phyloP scores from a whole-genome alignment of 1,140 invertebrate genomes.

The Cyphomyrmex costatus region DNA sequence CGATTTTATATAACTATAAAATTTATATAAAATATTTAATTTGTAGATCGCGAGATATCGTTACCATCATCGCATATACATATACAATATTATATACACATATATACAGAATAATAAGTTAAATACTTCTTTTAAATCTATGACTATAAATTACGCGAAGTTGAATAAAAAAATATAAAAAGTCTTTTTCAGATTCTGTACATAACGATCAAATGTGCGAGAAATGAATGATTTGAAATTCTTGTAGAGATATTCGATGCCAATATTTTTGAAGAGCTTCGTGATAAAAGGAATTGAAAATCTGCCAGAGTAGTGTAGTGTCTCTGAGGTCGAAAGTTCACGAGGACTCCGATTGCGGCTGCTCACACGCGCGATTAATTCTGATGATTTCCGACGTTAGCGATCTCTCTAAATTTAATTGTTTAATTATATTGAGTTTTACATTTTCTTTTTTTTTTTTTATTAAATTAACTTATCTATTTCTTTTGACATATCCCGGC shows the following conservation, averaged over 20 bases:
- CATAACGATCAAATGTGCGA: not conserved
- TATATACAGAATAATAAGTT: not conserved
- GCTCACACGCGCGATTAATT: slow-evolving; percentile 37
- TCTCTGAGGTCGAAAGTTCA: slow-evolving; percentile 59
- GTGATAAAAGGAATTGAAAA: slow-evolving; percentile 21
- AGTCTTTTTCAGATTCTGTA: not conserved
- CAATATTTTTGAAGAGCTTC: not conserved
- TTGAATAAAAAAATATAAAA: not conserved
- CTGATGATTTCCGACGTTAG: not conserved
- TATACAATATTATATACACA: not conserved
- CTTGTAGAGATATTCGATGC: not conserved
- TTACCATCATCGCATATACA: not conserved
- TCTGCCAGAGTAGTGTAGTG: slow-evolving; percentile 3
- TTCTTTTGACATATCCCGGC: not conserved
- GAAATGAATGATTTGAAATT: not conserved
- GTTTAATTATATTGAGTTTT: not conserved
- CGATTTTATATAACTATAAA: not conserved
- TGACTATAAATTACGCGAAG: not conserved
- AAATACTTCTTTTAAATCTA: not conserved
- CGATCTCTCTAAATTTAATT: slow-evolving; percentile 1
- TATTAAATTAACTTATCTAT: not conserved
- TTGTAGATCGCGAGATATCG: not conserved
- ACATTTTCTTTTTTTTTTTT: not conserved
- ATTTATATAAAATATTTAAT: not conserved
- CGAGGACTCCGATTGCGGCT: slow-evolving; percentile 52